Conservation (phyloP, 2,888 invertebrate genomes). For the Gibbula magus region DNA sequence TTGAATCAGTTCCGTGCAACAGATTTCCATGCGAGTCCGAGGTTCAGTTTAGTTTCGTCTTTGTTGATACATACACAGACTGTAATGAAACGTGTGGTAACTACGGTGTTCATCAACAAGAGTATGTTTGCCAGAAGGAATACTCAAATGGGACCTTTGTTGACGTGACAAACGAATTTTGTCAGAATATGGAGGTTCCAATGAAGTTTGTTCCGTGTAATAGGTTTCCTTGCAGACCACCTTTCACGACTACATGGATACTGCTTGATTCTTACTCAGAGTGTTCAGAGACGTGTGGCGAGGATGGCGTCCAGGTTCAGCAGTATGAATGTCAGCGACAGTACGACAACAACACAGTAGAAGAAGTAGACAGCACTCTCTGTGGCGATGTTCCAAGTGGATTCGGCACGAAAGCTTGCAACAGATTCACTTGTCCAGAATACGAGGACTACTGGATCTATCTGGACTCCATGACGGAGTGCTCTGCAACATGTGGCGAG, state of each 20-base stretch:
- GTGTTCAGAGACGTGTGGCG: conserved; percentile 57
- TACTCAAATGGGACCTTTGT: too few species aligned
- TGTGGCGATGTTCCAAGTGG: conserved; percentile 37
- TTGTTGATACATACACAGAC: too few species aligned
- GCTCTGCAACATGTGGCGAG: conserved; percentile 54
- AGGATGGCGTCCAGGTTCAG: conserved; percentile 43
- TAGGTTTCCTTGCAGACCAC: too few species aligned
- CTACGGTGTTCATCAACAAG: too few species aligned
- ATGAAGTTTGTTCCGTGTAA: too few species aligned
- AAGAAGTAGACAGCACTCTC: conserved; percentile 31
- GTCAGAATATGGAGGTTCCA: too few species aligned
- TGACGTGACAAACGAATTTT: too few species aligned
- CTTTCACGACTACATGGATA: conserved; percentile 52
- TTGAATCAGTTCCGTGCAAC: conserved; percentile 43
- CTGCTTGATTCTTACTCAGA: conserved; percentile 52
- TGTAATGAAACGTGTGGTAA: too few species aligned
- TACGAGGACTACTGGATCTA: conserved; percentile 56
- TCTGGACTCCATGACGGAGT: conserved; percentile 52
- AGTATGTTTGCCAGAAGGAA: too few species aligned
- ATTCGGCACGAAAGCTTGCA: conserved; percentile 39
- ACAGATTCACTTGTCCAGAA: conserved; percentile 39
- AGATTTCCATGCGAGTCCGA: conserved; percentile 35
- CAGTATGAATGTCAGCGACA: conserved; percentile 42
- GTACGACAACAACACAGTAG: conserved; percentile 17
- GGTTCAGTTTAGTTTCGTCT: too few species aligned